Conservation (phyloP, 2,113 vertebrate species). For the Elaphurus davidianus region DNA sequence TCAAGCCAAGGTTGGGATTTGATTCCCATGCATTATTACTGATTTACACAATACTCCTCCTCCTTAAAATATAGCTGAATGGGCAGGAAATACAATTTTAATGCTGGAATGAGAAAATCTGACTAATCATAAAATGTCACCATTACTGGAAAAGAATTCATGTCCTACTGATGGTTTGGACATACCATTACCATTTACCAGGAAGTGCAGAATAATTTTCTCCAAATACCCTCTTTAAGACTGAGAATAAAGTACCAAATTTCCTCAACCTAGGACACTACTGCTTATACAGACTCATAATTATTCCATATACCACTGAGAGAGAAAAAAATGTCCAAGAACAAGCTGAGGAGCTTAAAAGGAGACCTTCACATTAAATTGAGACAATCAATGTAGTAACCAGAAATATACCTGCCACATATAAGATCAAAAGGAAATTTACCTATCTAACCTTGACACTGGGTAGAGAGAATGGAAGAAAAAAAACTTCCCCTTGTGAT, state of each 20-base stretch:
- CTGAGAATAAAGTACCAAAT: neutral
- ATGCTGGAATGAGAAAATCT: neutral
- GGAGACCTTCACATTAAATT: neutral
- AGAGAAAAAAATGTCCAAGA: neutral
- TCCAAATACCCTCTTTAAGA: neutral
- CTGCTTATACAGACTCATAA: neutral
- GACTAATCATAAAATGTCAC: neutral
- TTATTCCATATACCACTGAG: neutral
- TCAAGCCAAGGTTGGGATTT: neutral
- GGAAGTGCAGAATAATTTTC: neutral
- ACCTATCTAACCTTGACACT: neutral
- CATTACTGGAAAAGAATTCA: neutral
- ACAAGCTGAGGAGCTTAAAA: neutral
- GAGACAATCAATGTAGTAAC: neutral
- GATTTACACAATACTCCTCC: neutral
- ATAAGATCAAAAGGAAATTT: neutral
- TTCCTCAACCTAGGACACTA: neutral
- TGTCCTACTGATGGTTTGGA: neutral
- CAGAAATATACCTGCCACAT: neutral
- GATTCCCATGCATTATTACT: neutral
- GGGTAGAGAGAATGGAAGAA: neutral
- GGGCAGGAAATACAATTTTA: neutral
- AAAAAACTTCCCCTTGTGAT: neutral
- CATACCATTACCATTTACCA: neutral
- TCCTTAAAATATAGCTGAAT: neutral